Evolutionary conservation across 1,140 invertebrate genomes (phyloP), one percentile per base, ranked within the genome.

Genomic region (Phenacoccus solenopsis): DNA sequence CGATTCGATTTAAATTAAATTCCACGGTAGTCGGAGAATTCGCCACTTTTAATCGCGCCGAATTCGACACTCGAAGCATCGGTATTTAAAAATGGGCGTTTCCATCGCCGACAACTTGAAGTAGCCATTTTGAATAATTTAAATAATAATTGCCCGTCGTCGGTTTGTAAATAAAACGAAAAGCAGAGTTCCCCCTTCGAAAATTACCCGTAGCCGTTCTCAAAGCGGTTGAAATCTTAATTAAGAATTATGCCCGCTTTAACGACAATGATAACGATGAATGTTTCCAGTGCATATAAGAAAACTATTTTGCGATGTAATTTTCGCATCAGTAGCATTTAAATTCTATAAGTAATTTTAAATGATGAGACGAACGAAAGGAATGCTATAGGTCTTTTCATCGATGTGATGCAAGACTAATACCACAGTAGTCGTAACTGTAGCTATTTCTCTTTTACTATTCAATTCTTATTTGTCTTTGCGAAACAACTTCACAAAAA

Each of bases 81-180:
- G 38, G 38, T 16, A 49, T 49, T 49, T 49, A 16, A 49, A 49
- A 49, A 49, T 49, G 38, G 38, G 38, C 38, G 38, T 49, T 49
- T n/a, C 38, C 38, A 16, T 49, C 38, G 20, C 13, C 13, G 20
- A 49, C 38, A 49, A 49, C 38, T 49, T 49, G 12, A 49, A 49
- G 38, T 49, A 49, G 38, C 38, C 38, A 49, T 49, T 49, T 49
- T 49, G 38, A 49, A 49, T 49, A 49, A 49, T 49, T 49, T 49
- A n/a, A 49, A 49, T 49, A 49, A 49, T 49, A 49, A 49, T 49
- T 49, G 38, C 38, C 38, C 5, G 16, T 49, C 38, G 12, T 49
- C 38, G 12, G 38, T 49, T 49, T n/a, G 5, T 49, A 49, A 49
- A 49, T 49, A 49, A 49, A 49, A 49, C 38, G 38, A 49, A 49